A percentile compares a stretch with the other conserved stretches of the same genome.
These are phyloP conservation scores for Nomada lathburiana DNA, from an alignment of 2,888 invertebrate genomes.

Conservation along the genomic window DNA sequence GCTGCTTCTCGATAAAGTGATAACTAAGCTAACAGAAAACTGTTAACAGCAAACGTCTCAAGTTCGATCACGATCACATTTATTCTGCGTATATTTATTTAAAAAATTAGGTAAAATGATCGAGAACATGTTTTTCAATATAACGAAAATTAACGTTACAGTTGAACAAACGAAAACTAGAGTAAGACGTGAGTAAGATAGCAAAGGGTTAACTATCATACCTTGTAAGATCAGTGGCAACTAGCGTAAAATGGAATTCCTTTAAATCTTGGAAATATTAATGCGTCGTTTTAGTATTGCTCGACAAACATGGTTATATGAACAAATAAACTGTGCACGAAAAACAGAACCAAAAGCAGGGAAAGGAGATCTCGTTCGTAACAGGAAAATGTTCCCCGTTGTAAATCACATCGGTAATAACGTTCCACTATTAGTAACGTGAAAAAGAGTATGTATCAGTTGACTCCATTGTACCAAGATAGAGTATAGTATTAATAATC, in stretches of 20 bases:
- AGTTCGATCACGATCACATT: neutral
- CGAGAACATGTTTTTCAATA: too few relatives aligned
- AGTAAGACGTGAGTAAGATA: constrained; percentile 2
- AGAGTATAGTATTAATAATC: constrained; percentile 37
- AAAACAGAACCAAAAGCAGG: constrained; percentile 21
- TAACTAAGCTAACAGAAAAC: too few relatives aligned
- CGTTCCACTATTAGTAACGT: constrained; percentile 52
- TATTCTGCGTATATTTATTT: too few relatives aligned
- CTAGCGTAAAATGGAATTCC: neutral
- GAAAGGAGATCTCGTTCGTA: constrained; percentile 41
- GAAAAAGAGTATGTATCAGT: constrained; percentile 31
- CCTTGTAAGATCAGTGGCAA: constrained; percentile 7
- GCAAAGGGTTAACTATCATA: constrained; percentile 21
- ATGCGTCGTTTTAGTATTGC: constrained; percentile 38
- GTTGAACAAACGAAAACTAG: neutral
- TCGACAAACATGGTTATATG: constrained; percentile 32
- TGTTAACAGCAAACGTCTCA: neutral
- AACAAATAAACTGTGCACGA: constrained; percentile 21
- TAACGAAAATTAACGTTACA: too few relatives aligned
- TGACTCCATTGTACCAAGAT: constrained; percentile 41
- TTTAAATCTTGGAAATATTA: neutral
- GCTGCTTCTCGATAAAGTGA: too few relatives aligned
- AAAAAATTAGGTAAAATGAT: too few relatives aligned
- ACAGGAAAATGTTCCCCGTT: constrained; percentile 39
- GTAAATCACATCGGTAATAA: constrained; percentile 25